Evolutionary conservation across 2,113 vertebrate species (phyloP).

Genomic region (Pantherophis guttatus): DNA sequence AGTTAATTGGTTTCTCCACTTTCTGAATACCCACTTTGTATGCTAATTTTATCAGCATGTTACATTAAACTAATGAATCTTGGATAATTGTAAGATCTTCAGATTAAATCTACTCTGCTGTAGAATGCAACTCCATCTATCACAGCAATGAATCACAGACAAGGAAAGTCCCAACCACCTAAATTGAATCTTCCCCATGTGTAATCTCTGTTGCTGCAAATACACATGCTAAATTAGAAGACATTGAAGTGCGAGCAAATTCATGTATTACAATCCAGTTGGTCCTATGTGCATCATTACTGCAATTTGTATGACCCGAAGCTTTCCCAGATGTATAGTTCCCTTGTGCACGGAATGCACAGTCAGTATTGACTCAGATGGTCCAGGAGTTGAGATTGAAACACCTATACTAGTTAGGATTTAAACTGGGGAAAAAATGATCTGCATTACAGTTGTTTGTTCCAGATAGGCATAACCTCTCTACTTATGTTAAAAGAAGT

Average conservation of each 20-base stretch:
- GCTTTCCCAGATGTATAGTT: neutral
- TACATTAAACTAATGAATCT: slow-evolving; percentile 39
- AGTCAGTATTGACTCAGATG: neutral
- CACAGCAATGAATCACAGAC: slow-evolving; percentile 10
- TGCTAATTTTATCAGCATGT: slow-evolving; percentile 36
- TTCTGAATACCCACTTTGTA: slow-evolving; percentile 38
- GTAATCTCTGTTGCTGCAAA: neutral
- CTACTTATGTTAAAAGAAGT: neutral
- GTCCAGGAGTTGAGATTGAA: neutral
- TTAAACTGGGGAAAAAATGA: neutral
- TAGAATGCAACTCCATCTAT: slow-evolving; percentile 16
- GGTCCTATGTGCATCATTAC: neutral
- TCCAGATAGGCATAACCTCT: neutral
- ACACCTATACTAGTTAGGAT: neutral
- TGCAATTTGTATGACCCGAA: neutral
- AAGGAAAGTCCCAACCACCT: neutral
- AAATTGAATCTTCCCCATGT: slow-evolving; percentile 6
- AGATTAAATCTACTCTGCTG: slow-evolving; percentile 27
- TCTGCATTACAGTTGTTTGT: neutral
- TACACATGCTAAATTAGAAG: neutral
- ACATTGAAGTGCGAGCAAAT: neutral
- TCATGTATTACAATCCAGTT: neutral
- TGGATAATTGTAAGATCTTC: slow-evolving; percentile 31
- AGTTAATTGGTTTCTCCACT: slow-evolving; percentile 35
- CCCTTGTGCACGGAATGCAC: neutral